Evolutionary conservation across 1,140 invertebrate genomes (phyloP).

Genomic region (Brachionus angularis): DNA sequence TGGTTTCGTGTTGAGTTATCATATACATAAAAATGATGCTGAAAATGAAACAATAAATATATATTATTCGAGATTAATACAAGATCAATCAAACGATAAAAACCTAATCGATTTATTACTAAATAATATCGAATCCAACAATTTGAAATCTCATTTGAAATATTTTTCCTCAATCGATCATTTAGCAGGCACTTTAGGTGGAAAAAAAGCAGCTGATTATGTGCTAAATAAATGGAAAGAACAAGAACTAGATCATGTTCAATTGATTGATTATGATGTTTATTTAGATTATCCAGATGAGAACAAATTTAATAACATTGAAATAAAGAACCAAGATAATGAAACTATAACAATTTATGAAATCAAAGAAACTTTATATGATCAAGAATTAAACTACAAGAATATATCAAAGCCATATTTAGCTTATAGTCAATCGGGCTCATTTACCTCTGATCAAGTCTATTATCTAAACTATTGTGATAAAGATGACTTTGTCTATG

Average conservation of each 20-base stretch:
- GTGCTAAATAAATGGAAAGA: conserved; percentile 14
- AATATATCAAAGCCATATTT: conserved; percentile 24
- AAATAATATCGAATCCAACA: no score
- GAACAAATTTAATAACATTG: conserved; percentile 2
- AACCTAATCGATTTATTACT: no score
- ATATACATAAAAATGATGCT: no score
- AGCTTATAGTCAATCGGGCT: conserved; percentile 24
- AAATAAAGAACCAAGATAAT: conserved; percentile 1
- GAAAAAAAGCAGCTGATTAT: conserved; percentile 30
- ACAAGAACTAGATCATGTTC: conserved; percentile 15
- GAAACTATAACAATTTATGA: neutral
- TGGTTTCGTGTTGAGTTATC: no score
- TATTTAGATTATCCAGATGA: conserved; percentile 32
- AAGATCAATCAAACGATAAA: no score
- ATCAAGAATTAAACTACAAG: neutral
- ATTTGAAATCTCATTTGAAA: no score
- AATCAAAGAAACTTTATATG: conserved; percentile 24
- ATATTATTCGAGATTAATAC: no score
- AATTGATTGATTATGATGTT: conserved; percentile 42
- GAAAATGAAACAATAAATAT: no score
- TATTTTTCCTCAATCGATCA: no score
- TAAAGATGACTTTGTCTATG: neutral
- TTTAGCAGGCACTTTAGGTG: conserved; percentile 14
- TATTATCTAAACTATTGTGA: conserved; percentile 20
- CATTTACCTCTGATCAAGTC: neutral